A percentile compares a stretch with the other conserved stretches of the same genome.
Evolutionary conservation across 2,113 vertebrate species (phyloP).

Genomic region (Casuarius casuarius): DNA sequence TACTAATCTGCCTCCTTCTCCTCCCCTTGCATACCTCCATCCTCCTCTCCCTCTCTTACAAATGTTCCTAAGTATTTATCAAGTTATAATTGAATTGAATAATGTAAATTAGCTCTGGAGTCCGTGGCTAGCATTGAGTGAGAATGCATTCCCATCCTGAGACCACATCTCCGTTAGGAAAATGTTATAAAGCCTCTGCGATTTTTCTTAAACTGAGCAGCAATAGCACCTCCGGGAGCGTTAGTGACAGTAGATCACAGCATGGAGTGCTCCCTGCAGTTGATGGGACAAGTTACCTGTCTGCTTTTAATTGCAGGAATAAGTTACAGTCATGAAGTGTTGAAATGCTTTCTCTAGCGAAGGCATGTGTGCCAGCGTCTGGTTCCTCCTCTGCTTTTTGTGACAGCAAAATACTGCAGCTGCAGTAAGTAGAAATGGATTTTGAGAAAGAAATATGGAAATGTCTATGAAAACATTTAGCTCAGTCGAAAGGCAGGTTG

Average conservation of each 20-base stretch:
- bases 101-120: not conserved
- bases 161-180: not conserved
- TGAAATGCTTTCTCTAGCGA: not conserved
- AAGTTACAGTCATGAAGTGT: not conserved
- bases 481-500: not conserved
- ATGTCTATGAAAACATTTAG: accelerated
- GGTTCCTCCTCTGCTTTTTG: not conserved
- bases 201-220: not conserved
- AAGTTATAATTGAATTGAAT: not conserved
- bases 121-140: not conserved
- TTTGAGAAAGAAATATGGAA: not conserved
- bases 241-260: not conserved
- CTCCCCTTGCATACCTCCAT: not conserved
- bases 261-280: not conserved
- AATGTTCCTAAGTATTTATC: not conserved
- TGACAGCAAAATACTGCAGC: not conserved
- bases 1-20: not conserved
- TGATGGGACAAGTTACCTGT: not conserved
- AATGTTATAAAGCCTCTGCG: not conserved
- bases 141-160: not conserved
- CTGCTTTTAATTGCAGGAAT: not conserved
- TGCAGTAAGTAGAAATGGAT: not conserved
- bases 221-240: accelerated
- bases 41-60: not conserved
- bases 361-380: accelerated